These are phyloP conservation scores for Chloroclysta siterata DNA, from an alignment of 2,888 invertebrate genomes.

Conservation along the genomic window DNA sequence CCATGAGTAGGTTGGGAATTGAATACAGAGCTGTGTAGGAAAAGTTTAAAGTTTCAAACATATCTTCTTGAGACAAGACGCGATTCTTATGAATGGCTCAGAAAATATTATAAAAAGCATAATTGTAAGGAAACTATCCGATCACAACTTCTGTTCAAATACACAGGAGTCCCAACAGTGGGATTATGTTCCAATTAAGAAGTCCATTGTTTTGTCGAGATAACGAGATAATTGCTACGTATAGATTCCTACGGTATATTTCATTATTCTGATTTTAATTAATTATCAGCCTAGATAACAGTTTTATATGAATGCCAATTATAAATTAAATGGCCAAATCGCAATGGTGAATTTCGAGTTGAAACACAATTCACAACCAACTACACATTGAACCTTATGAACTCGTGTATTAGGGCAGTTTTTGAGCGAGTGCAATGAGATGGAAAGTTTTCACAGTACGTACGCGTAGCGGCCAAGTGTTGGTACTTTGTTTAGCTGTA, in stretches of 20 bases:
- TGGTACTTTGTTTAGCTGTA: not conserved
- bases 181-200: not conserved
- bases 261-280: not conserved
- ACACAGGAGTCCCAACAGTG: not conserved
- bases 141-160: not conserved
- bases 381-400: not conserved
- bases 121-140: no score
- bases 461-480: not conserved
- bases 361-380: not conserved
- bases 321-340: not conserved
- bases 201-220: not conserved
- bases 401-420: not conserved
- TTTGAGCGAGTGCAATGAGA: not conserved
- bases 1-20: no score
- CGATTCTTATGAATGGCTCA: not conserved
- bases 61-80: not conserved
- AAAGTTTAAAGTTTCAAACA: not conserved
- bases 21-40: not conserved
- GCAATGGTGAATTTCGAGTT: not conserved
- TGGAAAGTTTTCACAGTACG: constrained; percentile 1
- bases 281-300: not conserved
- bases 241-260: not conserved
- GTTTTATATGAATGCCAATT: constrained; percentile 1
- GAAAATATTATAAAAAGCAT: not conserved
- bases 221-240: not conserved